Evolutionary conservation across 35 echinoderm and acorn worm species (phyloP).

Genomic region (Stichopus chloronotus): DNA sequence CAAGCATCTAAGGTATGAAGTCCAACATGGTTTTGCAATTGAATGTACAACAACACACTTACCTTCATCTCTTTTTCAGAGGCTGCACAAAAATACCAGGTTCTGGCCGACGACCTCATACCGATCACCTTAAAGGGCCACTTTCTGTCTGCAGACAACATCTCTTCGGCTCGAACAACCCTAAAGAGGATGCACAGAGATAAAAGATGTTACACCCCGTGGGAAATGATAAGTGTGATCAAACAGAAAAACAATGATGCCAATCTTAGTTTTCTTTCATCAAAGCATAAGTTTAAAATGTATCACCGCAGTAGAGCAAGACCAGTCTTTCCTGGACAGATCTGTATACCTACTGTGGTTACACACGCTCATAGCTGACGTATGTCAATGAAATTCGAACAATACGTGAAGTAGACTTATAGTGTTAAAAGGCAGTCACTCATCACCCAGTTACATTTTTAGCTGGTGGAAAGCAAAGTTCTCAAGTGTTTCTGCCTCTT

Average conservation of each 20-base stretch:
- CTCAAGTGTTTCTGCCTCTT: no score
- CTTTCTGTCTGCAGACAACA: conserved; percentile 71
- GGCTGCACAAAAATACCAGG: conserved; percentile 91
- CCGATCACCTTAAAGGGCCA: conserved; percentile 89
- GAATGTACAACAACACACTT: neutral
- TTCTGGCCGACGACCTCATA: conserved; percentile 69
- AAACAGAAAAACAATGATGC: neutral
- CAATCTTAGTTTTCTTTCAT: neutral
- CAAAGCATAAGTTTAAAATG: neutral
- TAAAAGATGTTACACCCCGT: neutral
- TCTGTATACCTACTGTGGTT: no score
- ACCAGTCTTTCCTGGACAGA: no score
- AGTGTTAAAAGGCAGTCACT: no score
- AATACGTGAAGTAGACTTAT: no score
- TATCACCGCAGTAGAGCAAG: no score
- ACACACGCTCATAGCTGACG: no score
- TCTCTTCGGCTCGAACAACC: conserved; percentile 77
- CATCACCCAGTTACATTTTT: no score
- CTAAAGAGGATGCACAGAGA: conserved; percentile 33
- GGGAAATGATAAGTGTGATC: neutral
- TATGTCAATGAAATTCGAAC: no score
- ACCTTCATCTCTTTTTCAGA: conserved; percentile 96
- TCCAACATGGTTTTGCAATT: no score
- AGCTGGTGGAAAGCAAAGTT: no score
- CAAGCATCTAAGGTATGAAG: no score